Percentiles rank a stretch among this genome's conserved stretches.
These are phyloP conservation scores for Chondrilla cf. caribensis DNA, from an alignment of 37 sponge, comb jelly and placozoan genomes.

Conservation along the genomic window DNA sequence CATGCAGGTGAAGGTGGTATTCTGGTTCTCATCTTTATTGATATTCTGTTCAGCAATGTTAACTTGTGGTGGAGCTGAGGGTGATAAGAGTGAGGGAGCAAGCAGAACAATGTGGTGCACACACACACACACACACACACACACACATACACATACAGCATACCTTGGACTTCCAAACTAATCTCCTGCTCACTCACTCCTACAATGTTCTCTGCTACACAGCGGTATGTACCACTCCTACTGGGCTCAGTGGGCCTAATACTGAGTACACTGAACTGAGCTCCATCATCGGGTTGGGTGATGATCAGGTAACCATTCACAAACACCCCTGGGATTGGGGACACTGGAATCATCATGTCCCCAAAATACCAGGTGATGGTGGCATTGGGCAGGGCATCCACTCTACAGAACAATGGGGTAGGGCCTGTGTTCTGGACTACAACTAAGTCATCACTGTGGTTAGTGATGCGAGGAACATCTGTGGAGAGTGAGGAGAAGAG, in stretches of 20 bases:
- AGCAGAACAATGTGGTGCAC: no score
- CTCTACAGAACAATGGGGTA: not conserved
- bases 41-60: not conserved
- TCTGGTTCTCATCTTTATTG: not conserved
- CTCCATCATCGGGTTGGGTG: not conserved
- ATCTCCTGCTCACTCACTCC: not conserved
- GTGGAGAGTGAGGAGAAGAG: not conserved
- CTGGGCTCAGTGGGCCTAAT: not conserved
- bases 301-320: not conserved
- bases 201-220: slow-evolving; percentile 4
- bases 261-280: not conserved
- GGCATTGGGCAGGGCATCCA: not conserved
- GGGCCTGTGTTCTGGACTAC: not conserved
- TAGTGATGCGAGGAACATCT: not conserved
- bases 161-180: not conserved
- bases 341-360: not conserved
- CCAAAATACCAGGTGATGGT: not conserved
- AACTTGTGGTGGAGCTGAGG: not conserved
- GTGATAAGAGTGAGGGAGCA: no score
- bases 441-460: not conserved
- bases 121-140: not conserved
- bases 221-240: not conserved
- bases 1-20: not conserved
- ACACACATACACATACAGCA: not conserved
- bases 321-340: not conserved